Conservation (phyloP, 2,113 vertebrate genomes). For the Sebastes schlegelii region DNA sequence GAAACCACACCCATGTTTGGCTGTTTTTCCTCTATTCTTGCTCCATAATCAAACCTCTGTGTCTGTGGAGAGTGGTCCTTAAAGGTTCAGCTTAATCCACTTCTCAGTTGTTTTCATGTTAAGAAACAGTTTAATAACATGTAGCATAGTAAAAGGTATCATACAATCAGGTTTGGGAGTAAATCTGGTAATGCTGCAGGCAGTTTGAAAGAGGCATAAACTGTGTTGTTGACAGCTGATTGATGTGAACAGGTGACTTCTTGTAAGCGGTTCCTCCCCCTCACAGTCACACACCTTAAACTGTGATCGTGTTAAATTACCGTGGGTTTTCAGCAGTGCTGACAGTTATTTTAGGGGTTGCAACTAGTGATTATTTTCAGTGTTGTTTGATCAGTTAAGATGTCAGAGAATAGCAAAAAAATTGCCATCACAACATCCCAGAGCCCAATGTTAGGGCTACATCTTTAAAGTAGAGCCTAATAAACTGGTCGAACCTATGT, state of each 20-base stretch:
- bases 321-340: neutral
- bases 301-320: too few species aligned
- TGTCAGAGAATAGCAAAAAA: too few species aligned
- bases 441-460: neutral
- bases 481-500: neutral
- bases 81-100: neutral
- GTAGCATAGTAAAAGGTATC: neutral
- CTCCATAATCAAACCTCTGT: neutral
- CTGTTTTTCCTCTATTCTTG: conserved; percentile 13
- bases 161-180: neutral
- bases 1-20: conserved; percentile 50
- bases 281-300: too few species aligned
- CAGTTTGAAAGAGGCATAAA: neutral
- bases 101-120: neutral
- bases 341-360: neutral
- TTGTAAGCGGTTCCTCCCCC: neutral
- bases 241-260: conserved; percentile 14
- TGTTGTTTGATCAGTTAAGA: too few species aligned
- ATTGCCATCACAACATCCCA: neutral
- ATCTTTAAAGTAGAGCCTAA: neutral
- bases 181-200: neutral
- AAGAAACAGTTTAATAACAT: neutral
- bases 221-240: neutral
- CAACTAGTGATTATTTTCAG: neutral
- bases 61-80: neutral